These are phyloP conservation scores for Nipponacmea schrenckii DNA, from an alignment of 2,888 invertebrate genomes.

Conservation along the genomic window DNA sequence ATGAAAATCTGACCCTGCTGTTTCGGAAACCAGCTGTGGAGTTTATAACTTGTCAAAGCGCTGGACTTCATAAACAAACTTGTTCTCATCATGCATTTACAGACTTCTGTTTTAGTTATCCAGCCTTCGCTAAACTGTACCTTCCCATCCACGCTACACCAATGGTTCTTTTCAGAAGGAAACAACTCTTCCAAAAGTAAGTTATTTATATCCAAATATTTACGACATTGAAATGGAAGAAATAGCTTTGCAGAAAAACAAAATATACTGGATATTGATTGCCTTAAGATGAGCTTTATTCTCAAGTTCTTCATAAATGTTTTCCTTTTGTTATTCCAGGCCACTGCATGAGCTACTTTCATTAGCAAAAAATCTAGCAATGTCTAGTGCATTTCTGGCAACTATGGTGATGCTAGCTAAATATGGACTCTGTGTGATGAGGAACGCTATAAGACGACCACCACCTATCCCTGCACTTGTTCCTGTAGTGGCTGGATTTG, in stretches of 20 bases:
- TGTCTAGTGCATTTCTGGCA: conserved; percentile 52
- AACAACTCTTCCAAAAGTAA: conserved; percentile 43
- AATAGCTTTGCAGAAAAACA: too few species aligned
- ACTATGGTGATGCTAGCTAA: conserved; percentile 53
- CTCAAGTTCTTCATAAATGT: too few species aligned
- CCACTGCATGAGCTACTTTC: conserved; percentile 39
- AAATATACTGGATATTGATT: too few species aligned
- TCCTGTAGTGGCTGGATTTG: conserved; percentile 42
- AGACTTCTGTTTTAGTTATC: conserved; percentile 47
- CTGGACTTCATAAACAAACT: conserved; percentile 43
- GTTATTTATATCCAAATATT: neutral
- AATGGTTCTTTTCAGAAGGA: conserved; percentile 46
- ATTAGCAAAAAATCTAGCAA: conserved; percentile 43
- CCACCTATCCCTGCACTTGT: conserved; percentile 49
- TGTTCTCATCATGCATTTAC: conserved; percentile 45
- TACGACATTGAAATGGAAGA: too few species aligned
- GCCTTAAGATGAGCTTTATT: too few species aligned
- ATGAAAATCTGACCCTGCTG: conserved; percentile 35
- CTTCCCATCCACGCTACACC: conserved; percentile 55
- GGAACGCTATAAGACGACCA: conserved; percentile 40
- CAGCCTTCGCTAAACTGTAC: conserved; percentile 52
- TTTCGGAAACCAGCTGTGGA: conserved; percentile 42
- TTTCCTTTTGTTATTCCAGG: conserved; percentile 34
- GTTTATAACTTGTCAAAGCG: conserved; percentile 49
- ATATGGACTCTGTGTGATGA: conserved; percentile 48